Evolutionary conservation across 64 coral and sea anemone genomes (phyloP), one percentile per base, ranked within the genome.

Genomic region (Porites australiensis): DNA sequence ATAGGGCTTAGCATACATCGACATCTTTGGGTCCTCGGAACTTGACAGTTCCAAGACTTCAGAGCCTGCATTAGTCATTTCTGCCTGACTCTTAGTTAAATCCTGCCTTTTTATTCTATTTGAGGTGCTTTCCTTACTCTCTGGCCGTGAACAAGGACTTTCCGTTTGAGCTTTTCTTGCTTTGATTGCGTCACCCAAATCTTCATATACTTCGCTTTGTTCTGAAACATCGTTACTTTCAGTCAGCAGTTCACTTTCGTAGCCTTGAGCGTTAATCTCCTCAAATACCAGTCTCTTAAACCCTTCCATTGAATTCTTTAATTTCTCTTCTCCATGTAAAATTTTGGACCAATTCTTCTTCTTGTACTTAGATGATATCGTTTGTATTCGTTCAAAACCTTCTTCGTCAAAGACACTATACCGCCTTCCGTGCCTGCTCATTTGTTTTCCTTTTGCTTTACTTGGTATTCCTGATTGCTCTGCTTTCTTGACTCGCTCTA

Each of bases 321-420:
- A 21, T 65, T 84, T 84, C 27, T 68, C 45, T n/a, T 51, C 49
- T 48, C 81, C 81, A 69, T 84, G 81, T 69, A 50, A 18, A 6
- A 84, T 65, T 48, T 84, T 84, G 5, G 92, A 88, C 92, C 92
- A 94, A 12, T 58, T 52, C 57, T 89, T 89, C 45, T 85, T 94
- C 50, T 77, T 37, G 21, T 83, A 70, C 8, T 94, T 94, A 0
- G 48, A 44, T 13, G 79, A 64, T 13, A 82, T 82, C 14, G 20
- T 81, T 15, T 82, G 79, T 27, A 94, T 20, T 68, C 57, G 83
- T 18, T 54, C 70, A 16, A 89, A 73, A 46, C 37, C 74, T 6
- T 83, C 86, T 6, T 88, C 77, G 19, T 89, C 68, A 54, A 27
- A 89, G n/a, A 13, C 69, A 74, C 50, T 82, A 58, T 65, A 84